These are phyloP conservation scores for Drosophila quadrilineata DNA, from an alignment of 1,140 invertebrate genomes.

Conservation along the genomic window DNA sequence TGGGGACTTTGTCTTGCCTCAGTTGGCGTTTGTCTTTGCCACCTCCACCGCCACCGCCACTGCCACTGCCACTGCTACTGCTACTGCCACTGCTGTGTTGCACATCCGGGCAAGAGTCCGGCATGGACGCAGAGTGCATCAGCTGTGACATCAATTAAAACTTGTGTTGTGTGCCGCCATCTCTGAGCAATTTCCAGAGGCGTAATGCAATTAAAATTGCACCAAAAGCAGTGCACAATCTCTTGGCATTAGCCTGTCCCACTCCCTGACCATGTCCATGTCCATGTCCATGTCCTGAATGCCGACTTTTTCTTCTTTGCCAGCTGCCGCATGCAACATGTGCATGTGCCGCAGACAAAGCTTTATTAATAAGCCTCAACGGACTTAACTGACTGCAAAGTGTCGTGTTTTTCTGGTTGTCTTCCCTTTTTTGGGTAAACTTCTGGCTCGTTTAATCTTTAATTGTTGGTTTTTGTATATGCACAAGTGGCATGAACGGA, in stretches of 20 bases:
- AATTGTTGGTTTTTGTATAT: slow-evolving; percentile 62
- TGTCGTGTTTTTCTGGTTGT: neutral
- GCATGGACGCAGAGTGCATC: slow-evolving; percentile 40
- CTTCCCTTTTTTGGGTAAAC: slow-evolving; percentile 8
- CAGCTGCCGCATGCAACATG: slow-evolving; percentile 12
- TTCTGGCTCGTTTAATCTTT: slow-evolving; percentile 63
- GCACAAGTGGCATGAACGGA: slow-evolving; percentile 40
- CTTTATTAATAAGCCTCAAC: slow-evolving; percentile 50
- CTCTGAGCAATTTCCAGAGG: slow-evolving; percentile 51
- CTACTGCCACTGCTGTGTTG: neutral
- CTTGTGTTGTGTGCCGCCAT: slow-evolving; percentile 30
- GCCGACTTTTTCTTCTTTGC: too few relatives aligned
- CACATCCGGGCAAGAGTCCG: slow-evolving; percentile 16
- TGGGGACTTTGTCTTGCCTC: neutral
- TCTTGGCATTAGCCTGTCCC: slow-evolving; percentile 33
- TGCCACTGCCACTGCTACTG: too few relatives aligned
- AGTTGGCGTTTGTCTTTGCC: neutral
- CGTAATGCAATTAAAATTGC: slow-evolving; percentile 69
- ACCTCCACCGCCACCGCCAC: too few relatives aligned
- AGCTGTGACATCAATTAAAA: slow-evolving; percentile 72
- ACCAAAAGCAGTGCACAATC: slow-evolving; percentile 47
- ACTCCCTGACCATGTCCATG: too few relatives aligned
- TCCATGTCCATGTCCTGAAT: too few relatives aligned
- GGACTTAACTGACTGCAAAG: neutral
- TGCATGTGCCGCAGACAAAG: slow-evolving; percentile 12